Conservation (phyloP, 2,888 invertebrate species). For the Mythimna impura region DNA sequence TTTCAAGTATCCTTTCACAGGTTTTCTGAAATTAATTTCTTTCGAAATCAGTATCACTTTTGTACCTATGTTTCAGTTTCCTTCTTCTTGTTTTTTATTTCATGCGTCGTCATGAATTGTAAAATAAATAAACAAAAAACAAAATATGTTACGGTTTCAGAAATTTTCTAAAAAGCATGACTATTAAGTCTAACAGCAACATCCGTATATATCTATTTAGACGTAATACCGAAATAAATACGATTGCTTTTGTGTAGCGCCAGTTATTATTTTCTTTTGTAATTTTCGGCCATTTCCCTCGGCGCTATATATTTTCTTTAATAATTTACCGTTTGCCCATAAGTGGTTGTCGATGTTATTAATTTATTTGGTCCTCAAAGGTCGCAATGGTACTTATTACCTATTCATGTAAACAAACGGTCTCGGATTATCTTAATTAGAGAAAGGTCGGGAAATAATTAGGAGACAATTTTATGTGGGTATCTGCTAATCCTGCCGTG, state of each 20-base stretch:
- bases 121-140: too few species aligned
- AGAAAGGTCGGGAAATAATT: slow-evolving; percentile 29
- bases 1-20: too few species aligned
- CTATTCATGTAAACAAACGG: slow-evolving; percentile 50
- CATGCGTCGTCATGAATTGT: too few species aligned
- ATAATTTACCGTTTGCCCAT: slow-evolving; percentile 60
- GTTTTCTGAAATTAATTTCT: too few species aligned
- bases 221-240: slow-evolving; percentile 81
- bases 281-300: slow-evolving; percentile 73
- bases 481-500: background rate
- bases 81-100: too few species aligned
- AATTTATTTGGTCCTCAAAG: slow-evolving; percentile 58
- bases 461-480: slow-evolving; percentile 30
- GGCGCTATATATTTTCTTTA: slow-evolving; percentile 58
- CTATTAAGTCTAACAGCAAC: slow-evolving; percentile 10
- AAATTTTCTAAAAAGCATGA: background rate
- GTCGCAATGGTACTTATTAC: slow-evolving; percentile 44
- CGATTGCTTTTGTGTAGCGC: slow-evolving; percentile 73
- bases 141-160: background rate
- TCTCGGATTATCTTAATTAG: slow-evolving; percentile 54
- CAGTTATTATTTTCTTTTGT: slow-evolving; percentile 78
- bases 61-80: too few species aligned
- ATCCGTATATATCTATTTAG: slow-evolving; percentile 76
- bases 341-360: slow-evolving; percentile 62
- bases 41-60: too few species aligned